phyloP scores from a whole-genome alignment of 2,888 invertebrate species.

The Agonopterix alstromeriana region DNA sequence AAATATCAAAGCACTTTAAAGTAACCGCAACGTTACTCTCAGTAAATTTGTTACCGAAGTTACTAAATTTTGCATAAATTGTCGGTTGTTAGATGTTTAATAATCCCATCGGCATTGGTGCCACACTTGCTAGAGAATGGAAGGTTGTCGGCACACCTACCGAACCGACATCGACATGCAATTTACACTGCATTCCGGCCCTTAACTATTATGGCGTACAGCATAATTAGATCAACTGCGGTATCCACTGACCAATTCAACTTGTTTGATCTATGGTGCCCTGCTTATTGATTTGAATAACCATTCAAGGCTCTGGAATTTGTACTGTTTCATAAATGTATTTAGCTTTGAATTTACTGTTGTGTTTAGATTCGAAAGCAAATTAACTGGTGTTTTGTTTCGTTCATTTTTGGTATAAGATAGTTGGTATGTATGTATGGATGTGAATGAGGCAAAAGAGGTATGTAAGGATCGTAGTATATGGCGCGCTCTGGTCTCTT shows the following conservation, averaged over 20 bases:
- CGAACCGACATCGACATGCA: slow-evolving; percentile 40
- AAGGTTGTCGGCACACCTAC: slow-evolving; percentile 64
- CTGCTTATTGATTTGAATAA: slow-evolving; percentile 25
- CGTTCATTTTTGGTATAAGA: no score
- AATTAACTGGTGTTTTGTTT: not conserved
- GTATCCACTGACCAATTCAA: slow-evolving; percentile 16
- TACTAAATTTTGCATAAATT: slow-evolving; percentile 18
- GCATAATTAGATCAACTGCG: slow-evolving; percentile 32
- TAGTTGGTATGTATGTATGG: no score
- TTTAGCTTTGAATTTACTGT: not conserved
- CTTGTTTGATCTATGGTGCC: slow-evolving; percentile 26
- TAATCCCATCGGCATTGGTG: slow-evolving; percentile 58
- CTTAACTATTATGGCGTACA: slow-evolving; percentile 39
- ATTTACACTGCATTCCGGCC: slow-evolving; percentile 57
- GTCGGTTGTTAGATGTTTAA: slow-evolving; percentile 49
- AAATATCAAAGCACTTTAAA: slow-evolving; percentile 1
- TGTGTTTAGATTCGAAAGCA: not conserved
- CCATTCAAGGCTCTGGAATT: slow-evolving; percentile 27
- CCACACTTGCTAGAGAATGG: slow-evolving; percentile 55
- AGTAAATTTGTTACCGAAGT: slow-evolving; percentile 2
- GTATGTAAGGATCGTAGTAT: no score
- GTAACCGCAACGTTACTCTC: not conserved
- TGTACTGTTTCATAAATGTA: slow-evolving; percentile 16
- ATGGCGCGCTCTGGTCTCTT: no score
- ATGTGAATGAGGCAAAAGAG: no score